Percentiles rank a stretch among this genome's conserved stretches.
These are phyloP conservation scores for Epirrita christyi DNA, from an alignment of 2,888 invertebrate genomes.

Conservation along the genomic window DNA sequence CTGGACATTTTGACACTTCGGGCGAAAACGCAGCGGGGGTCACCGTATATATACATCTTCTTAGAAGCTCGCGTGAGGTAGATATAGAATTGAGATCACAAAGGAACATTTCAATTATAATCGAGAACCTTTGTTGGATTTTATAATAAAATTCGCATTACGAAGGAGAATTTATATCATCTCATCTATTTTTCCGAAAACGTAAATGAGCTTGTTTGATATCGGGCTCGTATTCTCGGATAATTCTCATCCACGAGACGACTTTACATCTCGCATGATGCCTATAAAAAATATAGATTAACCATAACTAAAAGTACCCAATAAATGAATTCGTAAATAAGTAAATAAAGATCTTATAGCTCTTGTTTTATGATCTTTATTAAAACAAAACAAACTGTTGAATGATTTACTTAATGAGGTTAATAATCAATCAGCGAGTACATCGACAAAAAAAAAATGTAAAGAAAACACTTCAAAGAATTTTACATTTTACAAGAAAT, in stretches of 20 bases:
- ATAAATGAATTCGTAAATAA: too few species aligned
- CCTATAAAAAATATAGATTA: too few species aligned
- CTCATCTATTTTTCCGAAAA: constrained; percentile 1
- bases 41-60: constrained; percentile 73
- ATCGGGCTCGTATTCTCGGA: not conserved
- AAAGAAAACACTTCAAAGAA: not conserved
- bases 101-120: constrained; percentile 69
- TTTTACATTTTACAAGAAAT: not conserved
- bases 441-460: too few species aligned
- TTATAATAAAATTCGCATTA: constrained; percentile 25
- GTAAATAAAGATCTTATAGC: too few species aligned
- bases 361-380: too few species aligned
- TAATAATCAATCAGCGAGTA: too few species aligned
- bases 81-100: constrained; percentile 63
- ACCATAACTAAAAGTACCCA: too few species aligned
- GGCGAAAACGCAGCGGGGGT: constrained; percentile 77
- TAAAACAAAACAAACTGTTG: too few species aligned
- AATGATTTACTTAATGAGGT: too few species aligned
- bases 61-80: constrained; percentile 75
- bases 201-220: not conserved
- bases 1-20: constrained; percentile 82
- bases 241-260: too few species aligned
- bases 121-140: constrained; percentile 30
- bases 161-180: constrained; percentile 4
- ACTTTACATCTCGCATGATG: too few species aligned